phyloP scores from a whole-genome alignment of 1,140 invertebrate species.

The Philotrypesis tridentata region DNA sequence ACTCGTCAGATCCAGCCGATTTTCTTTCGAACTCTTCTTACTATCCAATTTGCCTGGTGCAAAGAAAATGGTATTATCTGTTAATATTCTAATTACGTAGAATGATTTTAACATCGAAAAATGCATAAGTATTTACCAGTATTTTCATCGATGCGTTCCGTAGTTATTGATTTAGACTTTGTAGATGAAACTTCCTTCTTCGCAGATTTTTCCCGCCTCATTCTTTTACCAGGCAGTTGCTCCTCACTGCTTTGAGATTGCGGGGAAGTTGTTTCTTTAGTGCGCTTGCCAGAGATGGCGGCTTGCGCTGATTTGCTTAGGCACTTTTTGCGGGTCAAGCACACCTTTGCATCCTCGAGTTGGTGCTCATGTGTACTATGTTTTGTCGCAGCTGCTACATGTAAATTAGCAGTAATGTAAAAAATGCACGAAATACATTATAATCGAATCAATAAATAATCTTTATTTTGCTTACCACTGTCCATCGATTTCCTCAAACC shows the following conservation, averaged over 20 bases:
- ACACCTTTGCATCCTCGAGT: conserved; percentile 46
- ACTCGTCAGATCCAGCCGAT: conserved; percentile 55
- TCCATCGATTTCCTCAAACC: conserved; percentile 3
- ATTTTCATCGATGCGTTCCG: conserved; percentile 50
- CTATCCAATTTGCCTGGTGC: conserved; percentile 53
- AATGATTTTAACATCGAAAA: not conserved
- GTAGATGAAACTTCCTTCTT: conserved; percentile 48
- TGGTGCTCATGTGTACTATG: conserved; percentile 2
- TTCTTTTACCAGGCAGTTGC: conserved; percentile 40
- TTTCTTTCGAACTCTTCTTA: conserved; percentile 67
- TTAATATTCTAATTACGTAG: not conserved
- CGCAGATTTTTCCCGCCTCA: conserved; percentile 44
- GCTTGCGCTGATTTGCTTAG: conserved; percentile 50
- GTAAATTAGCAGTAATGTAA: not conserved
- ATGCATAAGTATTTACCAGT: not conserved
- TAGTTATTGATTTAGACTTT: conserved; percentile 52
- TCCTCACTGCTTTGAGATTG: not conserved
- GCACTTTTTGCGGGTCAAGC: conserved; percentile 56
- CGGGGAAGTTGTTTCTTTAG: conserved; percentile 15
- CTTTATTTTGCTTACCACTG: not conserved
- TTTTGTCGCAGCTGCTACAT: not conserved
- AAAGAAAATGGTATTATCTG: not conserved
- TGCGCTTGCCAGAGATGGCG: not conserved
- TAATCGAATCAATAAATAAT: not conserved
- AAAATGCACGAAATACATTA: not conserved